phyloP scores from a whole-genome alignment of 1,140 invertebrate species.

The Araneus ventricosus region DNA sequence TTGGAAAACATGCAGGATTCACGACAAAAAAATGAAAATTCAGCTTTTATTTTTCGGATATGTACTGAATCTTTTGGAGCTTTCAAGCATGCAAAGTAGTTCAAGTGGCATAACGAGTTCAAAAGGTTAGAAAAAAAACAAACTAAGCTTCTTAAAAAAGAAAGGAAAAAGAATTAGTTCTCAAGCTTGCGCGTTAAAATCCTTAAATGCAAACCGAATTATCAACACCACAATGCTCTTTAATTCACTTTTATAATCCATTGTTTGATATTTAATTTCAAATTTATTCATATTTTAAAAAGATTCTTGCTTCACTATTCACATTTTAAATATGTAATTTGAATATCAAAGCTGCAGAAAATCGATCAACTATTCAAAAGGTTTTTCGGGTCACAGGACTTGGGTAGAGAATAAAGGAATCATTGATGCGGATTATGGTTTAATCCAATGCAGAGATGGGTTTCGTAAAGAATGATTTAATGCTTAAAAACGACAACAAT shows the following conservation, averaged over 20 bases:
- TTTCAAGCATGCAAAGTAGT: not conserved
- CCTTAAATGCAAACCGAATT: not conserved
- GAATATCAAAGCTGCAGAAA: not conserved
- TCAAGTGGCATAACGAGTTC: constrained; percentile 1
- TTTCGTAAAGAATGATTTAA: constrained; percentile 1
- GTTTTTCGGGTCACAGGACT: constrained; percentile 22
- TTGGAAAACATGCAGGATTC: too few species aligned
- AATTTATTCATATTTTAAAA: not conserved
- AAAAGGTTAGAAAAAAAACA: not conserved
- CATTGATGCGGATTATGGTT: not conserved
- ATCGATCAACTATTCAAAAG: not conserved
- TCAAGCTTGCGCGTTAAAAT: not conserved
- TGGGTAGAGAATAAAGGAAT: not conserved
- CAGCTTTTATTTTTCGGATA: too few species aligned
- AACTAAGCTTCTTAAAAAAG: not conserved
- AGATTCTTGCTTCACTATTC: not conserved
- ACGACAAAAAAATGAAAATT: too few species aligned
- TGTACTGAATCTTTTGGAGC: not conserved
- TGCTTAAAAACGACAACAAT: too few species aligned
- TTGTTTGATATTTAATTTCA: constrained; percentile 1
- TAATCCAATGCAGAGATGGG: not conserved
- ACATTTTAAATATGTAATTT: constrained; percentile 4
- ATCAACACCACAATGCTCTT: not conserved
- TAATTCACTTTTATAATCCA: constrained; percentile 10
- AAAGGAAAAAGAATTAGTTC: not conserved